These are phyloP conservation scores for Columba janthina DNA, from an alignment of 2,113 vertebrate species.

Conservation along the genomic window DNA sequence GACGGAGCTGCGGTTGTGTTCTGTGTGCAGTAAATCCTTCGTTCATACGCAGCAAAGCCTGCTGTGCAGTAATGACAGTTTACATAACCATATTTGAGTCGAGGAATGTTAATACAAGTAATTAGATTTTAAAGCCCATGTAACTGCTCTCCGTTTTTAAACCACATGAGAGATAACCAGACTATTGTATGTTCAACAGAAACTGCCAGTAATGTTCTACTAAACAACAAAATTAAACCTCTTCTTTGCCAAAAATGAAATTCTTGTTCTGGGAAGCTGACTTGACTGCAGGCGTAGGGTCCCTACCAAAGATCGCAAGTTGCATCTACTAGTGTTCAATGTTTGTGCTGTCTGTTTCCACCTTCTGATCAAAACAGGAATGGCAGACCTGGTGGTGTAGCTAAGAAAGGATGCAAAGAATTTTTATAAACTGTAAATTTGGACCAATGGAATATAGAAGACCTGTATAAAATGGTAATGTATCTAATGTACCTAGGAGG, in stretches of 20 bases:
- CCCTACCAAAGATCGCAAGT: slow-evolving; percentile 35
- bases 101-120: background rate
- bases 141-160: background rate
- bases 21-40: background rate
- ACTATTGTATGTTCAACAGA: background rate
- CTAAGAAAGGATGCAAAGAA: background rate
- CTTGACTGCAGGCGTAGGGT: background rate
- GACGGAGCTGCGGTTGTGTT: background rate
- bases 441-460: slow-evolving; percentile 7
- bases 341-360: slow-evolving; percentile 52
- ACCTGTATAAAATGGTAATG: background rate
- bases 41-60: background rate
- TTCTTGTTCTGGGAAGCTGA: background rate
- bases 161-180: background rate
- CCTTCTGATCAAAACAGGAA: slow-evolving; percentile 14
- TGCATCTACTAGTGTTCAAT: background rate
- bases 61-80: background rate
- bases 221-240: background rate
- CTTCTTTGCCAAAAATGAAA: slow-evolving; percentile 50
- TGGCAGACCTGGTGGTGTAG: background rate
- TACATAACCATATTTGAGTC: background rate
- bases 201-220: background rate
- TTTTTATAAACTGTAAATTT: background rate
- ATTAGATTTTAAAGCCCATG: background rate
- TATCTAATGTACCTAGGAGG: background rate